Evolutionary conservation across 2,113 vertebrate species (phyloP).

Genomic region (Podarcis cretensis): DNA sequence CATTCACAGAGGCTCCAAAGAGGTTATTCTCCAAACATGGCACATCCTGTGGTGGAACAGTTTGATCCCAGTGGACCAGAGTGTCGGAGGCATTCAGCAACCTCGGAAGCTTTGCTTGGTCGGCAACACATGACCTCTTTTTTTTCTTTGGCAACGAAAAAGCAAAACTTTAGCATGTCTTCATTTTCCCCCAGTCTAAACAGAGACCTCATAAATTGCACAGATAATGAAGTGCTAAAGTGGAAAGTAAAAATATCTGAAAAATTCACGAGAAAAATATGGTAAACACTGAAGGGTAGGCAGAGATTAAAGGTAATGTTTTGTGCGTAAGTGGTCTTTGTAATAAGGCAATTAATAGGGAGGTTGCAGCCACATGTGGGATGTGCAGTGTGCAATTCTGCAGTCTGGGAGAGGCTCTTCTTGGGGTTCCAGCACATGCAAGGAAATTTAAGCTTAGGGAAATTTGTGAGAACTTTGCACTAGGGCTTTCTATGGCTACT

Average conservation of each 20-base stretch:
- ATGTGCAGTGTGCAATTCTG: not conserved
- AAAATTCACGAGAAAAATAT: not conserved
- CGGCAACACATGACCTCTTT: not conserved
- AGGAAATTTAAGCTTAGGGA: not conserved
- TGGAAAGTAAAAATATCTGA: not conserved
- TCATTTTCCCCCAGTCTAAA: not conserved
- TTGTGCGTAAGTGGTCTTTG: not conserved
- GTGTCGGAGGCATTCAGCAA: not conserved
- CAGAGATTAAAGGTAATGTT: not conserved
- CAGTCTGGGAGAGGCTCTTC: not conserved
- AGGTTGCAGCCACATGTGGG: not conserved
- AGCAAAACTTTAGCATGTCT: accelerated
- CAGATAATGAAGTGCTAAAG: not conserved
- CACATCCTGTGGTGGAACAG: not conserved
- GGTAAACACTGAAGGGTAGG: not conserved
- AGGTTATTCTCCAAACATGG: not conserved
- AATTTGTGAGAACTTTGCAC: no score
- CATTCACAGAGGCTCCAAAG: slow-evolving; percentile 3
- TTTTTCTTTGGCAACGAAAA: not conserved
- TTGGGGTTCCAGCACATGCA: no score
- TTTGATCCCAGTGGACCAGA: not conserved
- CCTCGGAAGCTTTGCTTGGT: accelerated
- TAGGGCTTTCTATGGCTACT: no score
- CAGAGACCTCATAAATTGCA: not conserved
- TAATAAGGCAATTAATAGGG: not conserved